Evolutionary conservation across 2,113 vertebrate species (phyloP).

Genomic region (Tretioscincus oriximinensis): DNA sequence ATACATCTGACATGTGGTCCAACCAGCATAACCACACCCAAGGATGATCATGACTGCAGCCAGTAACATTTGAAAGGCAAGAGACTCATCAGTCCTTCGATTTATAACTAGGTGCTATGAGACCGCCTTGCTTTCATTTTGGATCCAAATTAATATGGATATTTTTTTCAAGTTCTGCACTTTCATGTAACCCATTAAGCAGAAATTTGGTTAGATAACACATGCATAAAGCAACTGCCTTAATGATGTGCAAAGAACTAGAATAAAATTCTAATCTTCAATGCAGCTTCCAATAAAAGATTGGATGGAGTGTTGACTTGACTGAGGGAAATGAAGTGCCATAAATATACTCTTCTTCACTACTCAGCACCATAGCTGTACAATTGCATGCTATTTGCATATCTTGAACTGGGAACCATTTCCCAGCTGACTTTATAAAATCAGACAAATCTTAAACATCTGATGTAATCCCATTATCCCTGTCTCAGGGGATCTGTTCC

Average conservation of each 20-base stretch:
- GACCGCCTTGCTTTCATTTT: too few species aligned
- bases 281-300: neutral
- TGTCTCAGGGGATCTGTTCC: conserved; percentile 13
- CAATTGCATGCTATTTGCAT: neutral
- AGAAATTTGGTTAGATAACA: neutral
- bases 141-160: neutral
- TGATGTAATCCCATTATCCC: conserved; percentile 29
- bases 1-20: too few species aligned
- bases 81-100: too few species aligned
- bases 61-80: too few species aligned
- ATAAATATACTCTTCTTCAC: neutral
- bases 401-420: conserved; percentile 4
- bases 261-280: too few species aligned
- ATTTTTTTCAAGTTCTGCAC: too few species aligned
- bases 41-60: too few species aligned
- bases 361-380: neutral
- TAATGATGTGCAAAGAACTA: neutral
- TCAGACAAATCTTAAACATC: conserved; percentile 41
- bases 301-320: too few species aligned
- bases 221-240: neutral
- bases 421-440: conserved; percentile 31
- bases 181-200: neutral
- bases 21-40: too few species aligned
- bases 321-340: neutral
- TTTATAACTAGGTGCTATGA: too few species aligned